Percentiles rank a stretch among this genome's conserved stretches.
Conservation (phyloP, 2,797 vertebrate species). For the Melopsittacus undulatus region DNA sequence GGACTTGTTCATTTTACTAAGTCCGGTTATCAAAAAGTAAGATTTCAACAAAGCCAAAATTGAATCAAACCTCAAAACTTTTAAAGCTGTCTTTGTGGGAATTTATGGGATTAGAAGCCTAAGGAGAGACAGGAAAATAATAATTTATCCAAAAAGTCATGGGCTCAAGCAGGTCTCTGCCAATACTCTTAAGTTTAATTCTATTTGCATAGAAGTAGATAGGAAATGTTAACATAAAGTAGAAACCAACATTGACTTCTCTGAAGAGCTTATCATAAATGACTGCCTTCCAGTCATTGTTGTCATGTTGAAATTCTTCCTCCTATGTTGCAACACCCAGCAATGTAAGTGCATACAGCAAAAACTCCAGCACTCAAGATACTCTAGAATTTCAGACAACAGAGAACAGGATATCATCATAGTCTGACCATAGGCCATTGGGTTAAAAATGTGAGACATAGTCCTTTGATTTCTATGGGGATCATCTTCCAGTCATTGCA, state of each 20-base stretch:
- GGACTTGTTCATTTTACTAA: background rate
- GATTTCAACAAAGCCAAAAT: rapidly evolving
- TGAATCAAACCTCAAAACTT: background rate
- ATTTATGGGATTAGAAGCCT: background rate
- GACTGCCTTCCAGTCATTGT: background rate
- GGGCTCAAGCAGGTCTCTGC: background rate
- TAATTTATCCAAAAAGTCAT: background rate
- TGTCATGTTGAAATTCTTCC: background rate
- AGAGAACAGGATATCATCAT: background rate
- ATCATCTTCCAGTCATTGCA: background rate
- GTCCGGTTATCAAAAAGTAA: background rate
- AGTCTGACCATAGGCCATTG: background rate
- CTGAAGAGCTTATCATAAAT: background rate
- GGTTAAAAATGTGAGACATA: background rate
- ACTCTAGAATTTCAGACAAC: background rate
- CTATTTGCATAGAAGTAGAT: background rate
- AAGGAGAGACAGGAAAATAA: background rate
- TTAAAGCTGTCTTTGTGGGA: background rate
- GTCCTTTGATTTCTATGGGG: background rate
- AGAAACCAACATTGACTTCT: background rate
- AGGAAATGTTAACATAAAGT: background rate
- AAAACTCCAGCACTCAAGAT: background rate
- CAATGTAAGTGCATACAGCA: background rate
- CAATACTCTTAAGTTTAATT: background rate
- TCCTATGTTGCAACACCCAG: background rate